Evolutionary conservation across 1,140 invertebrate species (phyloP).

Genomic region (Fopius arisanus): DNA sequence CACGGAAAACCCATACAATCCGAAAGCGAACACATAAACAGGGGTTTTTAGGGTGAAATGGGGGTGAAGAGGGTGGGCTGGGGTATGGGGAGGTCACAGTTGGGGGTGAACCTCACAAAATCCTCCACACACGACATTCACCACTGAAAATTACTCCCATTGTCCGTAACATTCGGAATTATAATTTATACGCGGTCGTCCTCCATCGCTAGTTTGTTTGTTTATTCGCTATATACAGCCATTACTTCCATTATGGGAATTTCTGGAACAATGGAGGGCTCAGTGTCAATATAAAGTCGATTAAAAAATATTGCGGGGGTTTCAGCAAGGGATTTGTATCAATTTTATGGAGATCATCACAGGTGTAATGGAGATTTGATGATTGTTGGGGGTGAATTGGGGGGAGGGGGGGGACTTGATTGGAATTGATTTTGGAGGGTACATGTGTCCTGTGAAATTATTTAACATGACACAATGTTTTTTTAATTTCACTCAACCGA

Average conservation of each 20-base stretch:
- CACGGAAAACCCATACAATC: background rate
- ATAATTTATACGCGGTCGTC: background rate
- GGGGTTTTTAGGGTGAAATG: background rate
- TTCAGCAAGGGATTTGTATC: too few relatives aligned
- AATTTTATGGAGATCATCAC: too few relatives aligned
- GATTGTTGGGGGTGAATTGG: too few relatives aligned
- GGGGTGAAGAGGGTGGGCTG: background rate
- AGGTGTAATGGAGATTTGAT: too few relatives aligned
- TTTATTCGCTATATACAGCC: background rate
- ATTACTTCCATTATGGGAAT: background rate
- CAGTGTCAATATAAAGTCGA: background rate
- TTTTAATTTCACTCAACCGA: too few relatives aligned
- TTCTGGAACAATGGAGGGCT: background rate
- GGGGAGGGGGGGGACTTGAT: too few relatives aligned
- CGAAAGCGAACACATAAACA: background rate
- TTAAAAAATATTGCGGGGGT: background rate
- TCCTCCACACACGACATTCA: background rate
- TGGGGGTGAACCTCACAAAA: conserved; percentile 1
- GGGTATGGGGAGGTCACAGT: background rate
- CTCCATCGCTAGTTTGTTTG: background rate
- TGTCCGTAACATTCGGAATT: background rate
- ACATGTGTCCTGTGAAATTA: too few relatives aligned
- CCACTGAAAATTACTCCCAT: conserved; percentile 1
- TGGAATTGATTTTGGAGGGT: too few relatives aligned
- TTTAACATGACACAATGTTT: too few relatives aligned